These are phyloP conservation scores for Nothocercus julius DNA, from an alignment of 2,113 vertebrate genomes.

Conservation along the genomic window DNA sequence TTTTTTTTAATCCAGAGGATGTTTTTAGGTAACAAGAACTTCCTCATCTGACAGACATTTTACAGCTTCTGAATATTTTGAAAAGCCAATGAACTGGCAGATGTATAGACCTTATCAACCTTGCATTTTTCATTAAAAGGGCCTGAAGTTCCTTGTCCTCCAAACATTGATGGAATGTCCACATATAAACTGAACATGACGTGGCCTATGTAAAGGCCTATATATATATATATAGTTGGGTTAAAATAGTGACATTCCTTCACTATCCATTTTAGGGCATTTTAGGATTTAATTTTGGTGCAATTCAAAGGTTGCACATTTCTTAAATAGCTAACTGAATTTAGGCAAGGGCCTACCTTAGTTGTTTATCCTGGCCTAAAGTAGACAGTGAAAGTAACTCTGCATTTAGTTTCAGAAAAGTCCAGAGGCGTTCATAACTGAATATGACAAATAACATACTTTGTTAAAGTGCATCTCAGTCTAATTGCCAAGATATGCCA, in stretches of 20 bases:
- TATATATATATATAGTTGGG: neutral
- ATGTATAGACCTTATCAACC: neutral
- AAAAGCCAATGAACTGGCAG: neutral
- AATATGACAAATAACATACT: neutral
- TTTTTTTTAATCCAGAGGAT: neutral
- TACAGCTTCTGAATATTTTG: neutral
- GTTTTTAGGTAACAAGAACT: neutral
- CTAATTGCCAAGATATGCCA: neutral
- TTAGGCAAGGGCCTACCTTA: neutral
- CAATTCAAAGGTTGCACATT: neutral
- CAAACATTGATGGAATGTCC: neutral
- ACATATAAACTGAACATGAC: too few relatives aligned
- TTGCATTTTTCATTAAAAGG: neutral
- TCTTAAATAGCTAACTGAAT: neutral
- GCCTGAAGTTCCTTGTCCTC: neutral
- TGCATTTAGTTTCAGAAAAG: neutral
- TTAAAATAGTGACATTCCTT: neutral
- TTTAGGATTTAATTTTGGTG: neutral
- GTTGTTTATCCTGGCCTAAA: neutral
- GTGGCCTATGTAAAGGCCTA: too few relatives aligned
- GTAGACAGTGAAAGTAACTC: neutral
- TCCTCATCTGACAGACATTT: neutral
- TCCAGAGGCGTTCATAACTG: neutral
- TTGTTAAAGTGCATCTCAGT: neutral
- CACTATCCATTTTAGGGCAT: neutral